A percentile compares a stretch with the other conserved stretches of the same genome.
Conservation (phyloP, 2,888 invertebrate genomes). For the Trichogramma evanescens region DNA sequence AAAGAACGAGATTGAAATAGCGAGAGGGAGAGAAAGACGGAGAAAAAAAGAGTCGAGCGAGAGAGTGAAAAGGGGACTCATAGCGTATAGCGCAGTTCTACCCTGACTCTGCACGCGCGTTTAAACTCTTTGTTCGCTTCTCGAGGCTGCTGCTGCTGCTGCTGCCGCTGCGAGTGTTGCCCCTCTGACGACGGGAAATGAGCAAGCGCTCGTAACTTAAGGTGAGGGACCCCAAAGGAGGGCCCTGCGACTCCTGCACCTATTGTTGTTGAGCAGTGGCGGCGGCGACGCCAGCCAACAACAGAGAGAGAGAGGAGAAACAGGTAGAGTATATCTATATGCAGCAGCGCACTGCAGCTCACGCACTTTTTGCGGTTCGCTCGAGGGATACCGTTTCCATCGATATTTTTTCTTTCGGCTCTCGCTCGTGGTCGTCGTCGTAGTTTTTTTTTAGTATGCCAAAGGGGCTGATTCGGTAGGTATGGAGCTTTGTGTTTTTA, state of each 20-base stretch:
- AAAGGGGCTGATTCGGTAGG: too few species aligned
- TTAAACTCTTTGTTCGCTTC: not conserved
- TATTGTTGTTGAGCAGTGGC: conserved; percentile 8
- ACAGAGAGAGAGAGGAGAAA: too few species aligned
- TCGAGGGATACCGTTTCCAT: too few species aligned
- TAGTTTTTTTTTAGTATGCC: too few species aligned
- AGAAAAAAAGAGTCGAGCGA: not conserved
- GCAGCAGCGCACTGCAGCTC: too few species aligned
- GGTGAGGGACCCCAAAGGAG: conserved; percentile 12
- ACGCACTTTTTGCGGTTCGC: too few species aligned
- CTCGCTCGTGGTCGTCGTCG: too few species aligned
- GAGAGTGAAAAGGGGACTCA: not conserved
- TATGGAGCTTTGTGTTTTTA: too few species aligned
- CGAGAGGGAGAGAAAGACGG: too few species aligned
- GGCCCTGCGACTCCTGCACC: conserved; percentile 1
- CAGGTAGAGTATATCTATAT: too few species aligned
- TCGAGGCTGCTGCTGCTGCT: not conserved
- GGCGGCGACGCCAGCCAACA: not conserved
- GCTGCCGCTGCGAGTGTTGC: not conserved
- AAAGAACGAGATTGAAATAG: too few species aligned
- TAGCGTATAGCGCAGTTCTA: not conserved
- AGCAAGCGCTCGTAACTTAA: not conserved
- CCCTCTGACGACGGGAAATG: not conserved
- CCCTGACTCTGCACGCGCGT: not conserved
- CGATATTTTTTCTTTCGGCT: too few species aligned